Evolutionary conservation across 2,113 vertebrate species (phyloP).

Genomic region (Dicrurus megarhynchus): DNA sequence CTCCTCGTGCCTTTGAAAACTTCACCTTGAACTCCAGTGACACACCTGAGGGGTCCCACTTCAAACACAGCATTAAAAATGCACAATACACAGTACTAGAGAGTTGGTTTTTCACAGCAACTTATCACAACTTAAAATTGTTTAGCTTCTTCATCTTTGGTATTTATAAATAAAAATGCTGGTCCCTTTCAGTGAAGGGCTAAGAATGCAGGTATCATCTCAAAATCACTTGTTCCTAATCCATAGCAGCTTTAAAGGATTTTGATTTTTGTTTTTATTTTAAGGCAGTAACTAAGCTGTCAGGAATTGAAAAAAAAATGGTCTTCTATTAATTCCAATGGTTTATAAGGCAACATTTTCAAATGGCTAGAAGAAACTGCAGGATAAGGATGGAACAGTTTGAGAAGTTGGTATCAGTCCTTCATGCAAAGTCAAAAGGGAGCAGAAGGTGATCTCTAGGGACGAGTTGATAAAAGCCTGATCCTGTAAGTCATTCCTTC

Average conservation of each 20-base stretch:
- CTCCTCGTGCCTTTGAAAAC: background rate
- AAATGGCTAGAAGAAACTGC: background rate
- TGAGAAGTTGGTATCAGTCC: background rate
- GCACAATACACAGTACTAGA: background rate
- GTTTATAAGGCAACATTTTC: conserved; percentile 39
- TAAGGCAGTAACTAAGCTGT: conserved; percentile 16
- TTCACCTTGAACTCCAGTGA: background rate
- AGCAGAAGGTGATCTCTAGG: background rate
- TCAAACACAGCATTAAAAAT: background rate
- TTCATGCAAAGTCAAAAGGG: background rate
- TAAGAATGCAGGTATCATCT: background rate
- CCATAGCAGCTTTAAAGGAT: background rate
- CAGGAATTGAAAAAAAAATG: background rate
- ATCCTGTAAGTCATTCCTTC: background rate
- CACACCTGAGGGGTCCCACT: background rate
- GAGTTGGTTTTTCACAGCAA: background rate
- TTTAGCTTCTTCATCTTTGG: conserved; percentile 43
- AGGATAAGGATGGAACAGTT: background rate
- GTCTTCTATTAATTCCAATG: background rate
- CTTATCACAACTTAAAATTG: background rate
- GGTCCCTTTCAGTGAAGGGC: conserved; percentile 25
- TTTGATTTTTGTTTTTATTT: background rate
- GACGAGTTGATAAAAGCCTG: background rate
- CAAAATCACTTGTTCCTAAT: background rate
- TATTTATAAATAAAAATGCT: conserved; percentile 3